Evolutionary conservation across 2,113 vertebrate species (phyloP).

Genomic region (Stictonetta naevosa): DNA sequence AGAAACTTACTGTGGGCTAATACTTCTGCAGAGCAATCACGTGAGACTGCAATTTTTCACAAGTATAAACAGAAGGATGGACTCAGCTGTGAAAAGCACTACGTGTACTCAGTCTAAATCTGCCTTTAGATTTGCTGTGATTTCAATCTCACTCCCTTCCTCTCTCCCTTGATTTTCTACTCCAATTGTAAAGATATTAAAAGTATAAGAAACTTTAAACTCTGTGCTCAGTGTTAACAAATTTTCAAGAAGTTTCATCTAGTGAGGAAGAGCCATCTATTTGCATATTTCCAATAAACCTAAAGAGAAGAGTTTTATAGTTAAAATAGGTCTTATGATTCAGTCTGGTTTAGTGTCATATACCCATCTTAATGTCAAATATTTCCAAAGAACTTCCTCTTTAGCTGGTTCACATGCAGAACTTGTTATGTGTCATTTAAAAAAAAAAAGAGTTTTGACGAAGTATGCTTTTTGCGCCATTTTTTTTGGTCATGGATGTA

Average conservation of each 20-base stretch:
- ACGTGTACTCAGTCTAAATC: not conserved
- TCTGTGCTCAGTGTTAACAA: not conserved
- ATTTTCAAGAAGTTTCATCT: not conserved
- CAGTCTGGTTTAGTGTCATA: constrained; percentile 34
- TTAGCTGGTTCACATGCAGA: not conserved
- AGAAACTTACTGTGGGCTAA: not conserved
- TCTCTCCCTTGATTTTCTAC: not conserved
- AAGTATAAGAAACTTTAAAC: not conserved
- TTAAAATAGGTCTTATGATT: not conserved
- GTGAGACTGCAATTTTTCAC: not conserved
- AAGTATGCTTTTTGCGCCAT: not conserved
- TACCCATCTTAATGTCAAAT: constrained; percentile 25
- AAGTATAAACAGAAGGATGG: not conserved
- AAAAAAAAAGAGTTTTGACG: not conserved
- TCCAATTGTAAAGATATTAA: not conserved
- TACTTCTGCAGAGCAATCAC: not conserved
- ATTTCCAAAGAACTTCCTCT: constrained; percentile 65
- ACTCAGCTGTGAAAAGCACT: not conserved
- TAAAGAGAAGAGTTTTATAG: not conserved
- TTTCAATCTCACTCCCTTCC: not conserved
- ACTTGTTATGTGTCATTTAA: not conserved
- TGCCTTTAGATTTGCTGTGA: not conserved
- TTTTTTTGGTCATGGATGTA: not conserved
- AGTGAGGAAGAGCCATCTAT: not conserved
- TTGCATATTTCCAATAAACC: constrained; percentile 14